Base-by-base conservation (phyloP, 1,140 invertebrate genomes). In the Ditylenchus dipsaci region DNA sequence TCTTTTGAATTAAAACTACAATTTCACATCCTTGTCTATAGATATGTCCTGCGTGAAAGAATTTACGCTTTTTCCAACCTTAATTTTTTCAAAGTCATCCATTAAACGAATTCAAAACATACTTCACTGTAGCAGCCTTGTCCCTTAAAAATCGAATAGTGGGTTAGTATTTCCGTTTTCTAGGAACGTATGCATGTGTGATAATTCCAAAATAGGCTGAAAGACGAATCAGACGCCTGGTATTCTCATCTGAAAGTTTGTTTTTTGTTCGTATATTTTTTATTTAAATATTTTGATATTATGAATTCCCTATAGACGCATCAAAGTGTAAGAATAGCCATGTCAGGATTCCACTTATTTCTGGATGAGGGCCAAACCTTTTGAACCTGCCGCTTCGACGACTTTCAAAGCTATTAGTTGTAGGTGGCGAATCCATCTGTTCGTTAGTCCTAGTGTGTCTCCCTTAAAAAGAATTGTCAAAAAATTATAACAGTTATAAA, bases 161-260 rank as follows among this genome's bases (percentile, higher is more conserved):
- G 26, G 72, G 72, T 19, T 21, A 1, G 26, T 26, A n/a, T 13
- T 26, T 1, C 72, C 72, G 53, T 73, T 73, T 47, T 73, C 72
- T n/a, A 65, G 13, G 49, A 73, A 73, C 13, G 69, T 74, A 77
- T 13, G 53, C 72, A 73, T 9, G 74, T 77, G 30, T 73, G 13
- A 21, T 78, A 42, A 1, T 63, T 42, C 72, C 72, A 73, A 59
- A 78, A 78, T 23, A 30, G 21, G 58, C 43, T 8, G 68, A 76
- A 1, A 30, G 27, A 1, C 72, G 72, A 62, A 73, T 73, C 7
- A 73, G n/a, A n/a, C 42, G 75, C 15, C 75, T 13, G 5, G 72
- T 73, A 33, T 72, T 33, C 21, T 61, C 59, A 21, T 61, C 59
- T 61, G n/a, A 61, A 61, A 7, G 49, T 3, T 53, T 21, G 23